A percentile compares a stretch with the other conserved stretches of the same genome.
phyloP scores from a whole-genome alignment of 2,888 invertebrate species.

The Ceramica pisi region DNA sequence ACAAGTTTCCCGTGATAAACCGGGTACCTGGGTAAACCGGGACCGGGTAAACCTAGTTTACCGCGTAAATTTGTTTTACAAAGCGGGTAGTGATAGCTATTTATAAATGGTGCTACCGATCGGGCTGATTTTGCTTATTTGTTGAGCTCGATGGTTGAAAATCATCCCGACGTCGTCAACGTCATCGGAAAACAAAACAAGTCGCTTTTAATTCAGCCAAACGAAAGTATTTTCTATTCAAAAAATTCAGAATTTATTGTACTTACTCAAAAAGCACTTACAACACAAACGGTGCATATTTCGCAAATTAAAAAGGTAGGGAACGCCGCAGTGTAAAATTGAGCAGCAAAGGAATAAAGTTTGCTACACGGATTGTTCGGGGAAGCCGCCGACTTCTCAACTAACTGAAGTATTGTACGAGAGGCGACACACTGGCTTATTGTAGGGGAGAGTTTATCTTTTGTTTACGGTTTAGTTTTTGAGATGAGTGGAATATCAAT shows the following conservation, averaged over 20 bases:
- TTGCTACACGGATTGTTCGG: conserved; percentile 34
- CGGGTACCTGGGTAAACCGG: conserved; percentile 13
- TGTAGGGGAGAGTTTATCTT: not conserved
- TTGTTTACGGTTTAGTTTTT: conserved; percentile 8
- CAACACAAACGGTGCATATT: not conserved
- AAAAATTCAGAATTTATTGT: not conserved
- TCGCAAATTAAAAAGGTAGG: conserved; percentile 11
- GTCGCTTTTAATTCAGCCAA: no score
- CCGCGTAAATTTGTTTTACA: conserved; percentile 37
- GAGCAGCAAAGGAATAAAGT: conserved; percentile 30
- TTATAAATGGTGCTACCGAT: conserved; percentile 23
- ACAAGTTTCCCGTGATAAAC: conserved; percentile 57
- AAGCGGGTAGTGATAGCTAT: conserved; percentile 20
- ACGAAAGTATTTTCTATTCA: no score
- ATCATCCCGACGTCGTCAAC: no score
- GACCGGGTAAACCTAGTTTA: conserved; percentile 29
- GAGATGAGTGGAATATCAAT: conserved; percentile 9
- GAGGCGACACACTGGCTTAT: conserved; percentile 29
- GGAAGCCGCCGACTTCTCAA: conserved; percentile 31
- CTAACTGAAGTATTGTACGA: conserved; percentile 37
- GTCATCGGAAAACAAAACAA: no score
- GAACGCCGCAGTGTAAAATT: conserved; percentile 8
- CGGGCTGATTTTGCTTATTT: not conserved
- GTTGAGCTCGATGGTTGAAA: no score
- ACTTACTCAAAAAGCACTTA: not conserved